Evolutionary conservation across 2,888 invertebrate species (phyloP).

Genomic region (Eupeodes latifasciatus): DNA sequence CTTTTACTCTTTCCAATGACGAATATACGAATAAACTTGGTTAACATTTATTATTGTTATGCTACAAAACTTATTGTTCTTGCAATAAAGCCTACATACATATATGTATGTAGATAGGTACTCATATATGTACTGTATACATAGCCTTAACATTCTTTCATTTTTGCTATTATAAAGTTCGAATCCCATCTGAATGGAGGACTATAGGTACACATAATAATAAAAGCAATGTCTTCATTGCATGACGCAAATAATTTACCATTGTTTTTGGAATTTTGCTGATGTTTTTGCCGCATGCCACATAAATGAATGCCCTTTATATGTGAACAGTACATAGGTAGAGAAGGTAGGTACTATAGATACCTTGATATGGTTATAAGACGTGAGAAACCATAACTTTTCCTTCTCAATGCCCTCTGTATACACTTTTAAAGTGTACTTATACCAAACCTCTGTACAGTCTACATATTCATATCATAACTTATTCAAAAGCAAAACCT

Average conservation of each 20-base stretch:
- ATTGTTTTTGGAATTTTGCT: constrained; percentile 45
- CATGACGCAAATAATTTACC: constrained; percentile 66
- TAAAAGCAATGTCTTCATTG: constrained; percentile 61
- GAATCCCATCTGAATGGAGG: constrained; percentile 36
- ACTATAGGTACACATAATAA: background rate
- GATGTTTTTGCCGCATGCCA: constrained; percentile 10
- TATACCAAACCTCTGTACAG: background rate
- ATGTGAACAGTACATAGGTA: too few species aligned
- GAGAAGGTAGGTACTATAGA: background rate
- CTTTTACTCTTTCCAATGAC: background rate
- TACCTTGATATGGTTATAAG: constrained; percentile 18
- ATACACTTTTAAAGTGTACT: background rate
- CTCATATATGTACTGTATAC: background rate
- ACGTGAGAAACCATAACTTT: constrained; percentile 71
- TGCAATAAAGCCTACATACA: too few species aligned
- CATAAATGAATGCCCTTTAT: constrained; percentile 5
- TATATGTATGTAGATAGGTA: too few species aligned
- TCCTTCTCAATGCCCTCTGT: constrained; percentile 28
- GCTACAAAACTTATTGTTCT: constrained; percentile 1
- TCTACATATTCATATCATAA: constrained; percentile 31
- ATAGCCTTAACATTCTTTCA: constrained; percentile 7
- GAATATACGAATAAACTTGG: background rate
- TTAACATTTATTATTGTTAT: constrained; percentile 1
- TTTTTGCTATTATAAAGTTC: constrained; percentile 34
- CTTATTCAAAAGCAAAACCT: constrained; percentile 60